Conservation (phyloP, 2,113 vertebrate genomes). For the Octodon degus region DNA sequence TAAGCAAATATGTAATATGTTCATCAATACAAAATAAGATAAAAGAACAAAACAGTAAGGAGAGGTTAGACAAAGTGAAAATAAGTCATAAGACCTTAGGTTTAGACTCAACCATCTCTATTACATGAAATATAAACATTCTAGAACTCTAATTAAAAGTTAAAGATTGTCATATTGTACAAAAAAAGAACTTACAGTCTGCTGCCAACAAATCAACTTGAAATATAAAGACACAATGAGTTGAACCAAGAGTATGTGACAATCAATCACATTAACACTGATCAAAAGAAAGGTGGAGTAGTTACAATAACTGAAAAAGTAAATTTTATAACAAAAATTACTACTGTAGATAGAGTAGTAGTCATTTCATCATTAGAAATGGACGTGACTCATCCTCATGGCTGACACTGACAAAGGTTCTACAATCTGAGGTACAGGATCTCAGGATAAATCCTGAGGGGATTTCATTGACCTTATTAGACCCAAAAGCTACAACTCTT, state of each 20-base stretch:
- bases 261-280: background rate
- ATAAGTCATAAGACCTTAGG: background rate
- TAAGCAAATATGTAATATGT: background rate
- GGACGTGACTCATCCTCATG: too few relatives aligned
- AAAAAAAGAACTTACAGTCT: background rate
- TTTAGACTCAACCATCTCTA: background rate
- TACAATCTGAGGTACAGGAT: too few relatives aligned
- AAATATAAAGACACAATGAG: background rate
- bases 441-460: too few relatives aligned
- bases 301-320: background rate
- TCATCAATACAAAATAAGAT: background rate
- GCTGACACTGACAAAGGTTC: too few relatives aligned
- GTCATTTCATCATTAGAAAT: background rate
- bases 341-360: background rate
- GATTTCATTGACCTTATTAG: too few relatives aligned
- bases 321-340: slow-evolving; percentile 31
- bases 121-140: background rate
- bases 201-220: background rate
- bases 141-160: background rate
- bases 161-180: background rate
- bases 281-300: background rate
- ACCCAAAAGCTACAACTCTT: too few relatives aligned
- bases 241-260: background rate
- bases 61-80: background rate
- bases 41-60: background rate